phyloP scores from a whole-genome alignment of 2,888 invertebrate species.

The Chrysopilus asiliformis region DNA sequence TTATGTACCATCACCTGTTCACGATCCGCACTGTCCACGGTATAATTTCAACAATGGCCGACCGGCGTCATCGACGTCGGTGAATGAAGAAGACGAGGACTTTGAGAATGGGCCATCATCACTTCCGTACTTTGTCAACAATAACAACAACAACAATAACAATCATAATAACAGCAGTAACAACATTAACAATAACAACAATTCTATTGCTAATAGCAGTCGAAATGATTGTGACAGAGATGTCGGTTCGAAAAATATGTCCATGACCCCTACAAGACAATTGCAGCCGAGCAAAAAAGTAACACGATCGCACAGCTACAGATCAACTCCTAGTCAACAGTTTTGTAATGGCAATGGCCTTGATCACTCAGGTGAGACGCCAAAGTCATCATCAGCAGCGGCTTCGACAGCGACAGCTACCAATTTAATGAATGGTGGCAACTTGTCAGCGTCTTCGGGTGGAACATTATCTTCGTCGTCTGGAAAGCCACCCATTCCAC shows the following conservation, averaged over 20 bases:
- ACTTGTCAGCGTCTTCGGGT: no score
- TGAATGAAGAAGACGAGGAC: slow-evolving; percentile 3
- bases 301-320: slow-evolving; percentile 9
- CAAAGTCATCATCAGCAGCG: slow-evolving; percentile 2
- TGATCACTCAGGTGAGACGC: slow-evolving; percentile 3
- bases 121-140: slow-evolving; percentile 10
- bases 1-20: slow-evolving; percentile 51
- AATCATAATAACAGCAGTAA: no score
- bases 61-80: background rate
- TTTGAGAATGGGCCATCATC: slow-evolving; percentile 11
- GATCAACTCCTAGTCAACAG: slow-evolving; percentile 1
- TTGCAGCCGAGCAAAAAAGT: slow-evolving; percentile 1
- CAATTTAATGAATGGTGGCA: no score
- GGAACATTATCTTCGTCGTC: background rate
- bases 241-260: no score
- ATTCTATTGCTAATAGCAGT: background rate
- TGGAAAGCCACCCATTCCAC: slow-evolving; percentile 1
- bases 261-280: background rate
- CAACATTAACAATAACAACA: background rate
- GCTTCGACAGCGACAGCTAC: slow-evolving; percentile 1
- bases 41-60: slow-evolving; percentile 3
- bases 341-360: slow-evolving; percentile 1
- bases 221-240: background rate
- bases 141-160: no score
- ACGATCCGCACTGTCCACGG: slow-evolving; percentile 20